Conservation (phyloP, 2,113 vertebrate genomes). For the Leuciscus idus region DNA sequence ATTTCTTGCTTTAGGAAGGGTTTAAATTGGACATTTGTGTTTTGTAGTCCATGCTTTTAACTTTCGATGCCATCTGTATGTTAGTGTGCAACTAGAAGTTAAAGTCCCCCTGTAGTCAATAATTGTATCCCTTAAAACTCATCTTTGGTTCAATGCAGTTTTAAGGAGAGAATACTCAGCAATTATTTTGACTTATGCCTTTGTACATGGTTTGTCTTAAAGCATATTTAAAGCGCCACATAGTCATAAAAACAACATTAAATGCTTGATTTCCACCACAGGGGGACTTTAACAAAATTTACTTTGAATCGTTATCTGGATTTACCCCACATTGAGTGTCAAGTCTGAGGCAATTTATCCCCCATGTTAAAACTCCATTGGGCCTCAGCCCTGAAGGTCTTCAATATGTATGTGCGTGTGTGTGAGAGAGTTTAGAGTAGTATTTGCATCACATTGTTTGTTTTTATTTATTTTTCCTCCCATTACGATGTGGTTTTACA, state of each 20-base stretch:
- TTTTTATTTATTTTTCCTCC: background rate
- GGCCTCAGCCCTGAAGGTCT: background rate
- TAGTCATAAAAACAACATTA: no score
- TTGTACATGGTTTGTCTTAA: no score
- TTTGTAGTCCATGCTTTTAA: background rate
- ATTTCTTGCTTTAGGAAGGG: background rate
- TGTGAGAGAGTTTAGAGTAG: background rate
- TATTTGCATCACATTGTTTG: background rate
- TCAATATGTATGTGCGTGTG: background rate
- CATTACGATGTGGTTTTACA: background rate
- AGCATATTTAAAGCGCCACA: no score
- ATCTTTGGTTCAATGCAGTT: no score
- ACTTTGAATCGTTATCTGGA: slow-evolving; percentile 5
- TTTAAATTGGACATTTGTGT: background rate
- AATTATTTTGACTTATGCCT: no score
- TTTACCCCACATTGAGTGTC: background rate
- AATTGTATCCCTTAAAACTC: no score
- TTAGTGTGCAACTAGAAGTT: background rate
- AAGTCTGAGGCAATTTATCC: background rate
- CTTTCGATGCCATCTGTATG: background rate
- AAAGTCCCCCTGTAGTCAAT: no score
- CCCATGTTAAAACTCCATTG: background rate
- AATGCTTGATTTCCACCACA: no score
- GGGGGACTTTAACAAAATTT: background rate
- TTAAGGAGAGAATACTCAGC: no score